Evolutionary conservation across 2,113 vertebrate genomes (phyloP), one percentile per base, ranked within the genome.

Genomic region (Girardinichthys multiradiatus): DNA sequence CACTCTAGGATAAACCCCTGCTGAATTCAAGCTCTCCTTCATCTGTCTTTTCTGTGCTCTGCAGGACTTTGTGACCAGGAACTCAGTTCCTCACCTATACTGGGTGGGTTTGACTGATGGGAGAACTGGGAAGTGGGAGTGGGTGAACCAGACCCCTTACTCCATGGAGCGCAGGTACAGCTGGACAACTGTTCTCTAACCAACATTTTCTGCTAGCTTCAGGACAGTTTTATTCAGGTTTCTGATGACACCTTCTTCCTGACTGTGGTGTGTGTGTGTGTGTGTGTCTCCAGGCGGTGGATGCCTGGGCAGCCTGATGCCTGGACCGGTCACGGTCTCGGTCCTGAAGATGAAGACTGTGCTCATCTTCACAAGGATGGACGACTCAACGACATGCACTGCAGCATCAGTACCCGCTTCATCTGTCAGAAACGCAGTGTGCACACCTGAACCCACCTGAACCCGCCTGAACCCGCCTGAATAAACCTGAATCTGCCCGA

Each of bases 371-470:
- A 81, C 30, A 0, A 0, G 0, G 60, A 82, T 0, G 88, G 88
- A 27, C 84, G 73, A 0, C 86, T 90, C 11, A 90, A 90, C 0
- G 86, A 90, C 78, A n/a, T 86, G 9, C 84, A 88, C 80, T 90
- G 88, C 78, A 68, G 64, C 69, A 35, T 1, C 21, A 13, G 0
- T 2, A 0, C 88, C n/a, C 66, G 67, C 27, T 90, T 19, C 73
- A 39, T 90, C 39, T 90, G 88, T 57, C 88, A 88, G 80, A 77
- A 0, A 30, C 84, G 65, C 84, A 75, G 48, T 48, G 4, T 1
- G 15, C 60, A 17, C 21, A 54, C 10, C 69, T 78, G 27, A 67
- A 30, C 4, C 11, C 59, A 62, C 29, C 59, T 19, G 17, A 11
- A 11, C 42, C n/a, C 21, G 39, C 10, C 69, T 78, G 27, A 67